Evolutionary conservation across 2,113 vertebrate species (phyloP).

Genomic region (Dipodomys ordii): DNA sequence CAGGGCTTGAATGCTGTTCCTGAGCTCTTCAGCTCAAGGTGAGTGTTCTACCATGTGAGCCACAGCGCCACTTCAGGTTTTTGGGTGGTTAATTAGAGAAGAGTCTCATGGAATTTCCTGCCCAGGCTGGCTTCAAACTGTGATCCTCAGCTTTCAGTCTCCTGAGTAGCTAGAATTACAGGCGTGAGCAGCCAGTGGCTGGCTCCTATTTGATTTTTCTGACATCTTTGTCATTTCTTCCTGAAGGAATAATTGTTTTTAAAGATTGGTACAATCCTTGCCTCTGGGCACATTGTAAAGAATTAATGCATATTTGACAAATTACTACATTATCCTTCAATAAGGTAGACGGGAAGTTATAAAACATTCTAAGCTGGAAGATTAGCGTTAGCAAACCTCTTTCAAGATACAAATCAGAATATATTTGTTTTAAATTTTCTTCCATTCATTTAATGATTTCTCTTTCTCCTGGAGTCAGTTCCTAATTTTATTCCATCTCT

Average conservation of each 20-base stretch:
- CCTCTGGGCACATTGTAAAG: background rate
- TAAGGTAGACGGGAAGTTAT: background rate
- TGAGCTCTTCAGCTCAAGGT: too few species aligned
- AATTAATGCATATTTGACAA: slow-evolving; percentile 33
- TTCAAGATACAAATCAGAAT: slow-evolving; percentile 21
- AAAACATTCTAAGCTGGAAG: slow-evolving; percentile 8
- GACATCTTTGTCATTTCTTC: slow-evolving; percentile 22
- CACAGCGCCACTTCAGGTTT: too few species aligned
- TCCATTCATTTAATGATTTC: slow-evolving; percentile 36
- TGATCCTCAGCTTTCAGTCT: too few species aligned
- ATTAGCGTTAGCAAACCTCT: background rate
- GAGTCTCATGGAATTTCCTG: too few species aligned
- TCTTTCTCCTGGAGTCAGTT: slow-evolving; percentile 53
- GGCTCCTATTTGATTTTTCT: background rate
- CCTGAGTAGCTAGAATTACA: too few species aligned
- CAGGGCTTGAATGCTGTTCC: too few species aligned
- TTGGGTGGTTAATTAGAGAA: too few species aligned
- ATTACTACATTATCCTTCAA: slow-evolving; percentile 35
- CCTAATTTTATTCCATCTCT: slow-evolving; percentile 7
- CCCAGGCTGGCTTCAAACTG: too few species aligned
- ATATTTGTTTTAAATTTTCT: slow-evolving; percentile 36
- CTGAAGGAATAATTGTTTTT: background rate
- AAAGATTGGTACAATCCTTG: slow-evolving; percentile 16
- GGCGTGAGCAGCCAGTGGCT: too few species aligned
- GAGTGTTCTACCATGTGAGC: too few species aligned